A percentile compares a stretch with the other conserved stretches of the same genome.
These are phyloP conservation scores for Drosophila paulistorum DNA, from an alignment of 1,140 invertebrate species.

Conservation along the genomic window DNA sequence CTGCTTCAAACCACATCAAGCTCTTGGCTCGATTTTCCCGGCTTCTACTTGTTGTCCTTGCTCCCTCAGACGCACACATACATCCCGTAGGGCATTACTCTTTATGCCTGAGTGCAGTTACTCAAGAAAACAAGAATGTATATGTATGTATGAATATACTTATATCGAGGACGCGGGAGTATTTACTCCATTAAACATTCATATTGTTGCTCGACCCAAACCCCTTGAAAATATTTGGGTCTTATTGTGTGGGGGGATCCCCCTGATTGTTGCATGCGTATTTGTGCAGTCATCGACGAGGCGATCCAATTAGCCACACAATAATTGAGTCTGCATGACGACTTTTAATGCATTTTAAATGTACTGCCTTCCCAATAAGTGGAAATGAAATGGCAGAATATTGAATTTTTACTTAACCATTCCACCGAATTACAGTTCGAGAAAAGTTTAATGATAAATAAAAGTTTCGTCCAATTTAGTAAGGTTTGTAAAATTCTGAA, in stretches of 20 bases:
- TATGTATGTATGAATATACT: no score
- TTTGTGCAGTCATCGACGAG: not conserved
- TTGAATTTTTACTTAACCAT: not conserved
- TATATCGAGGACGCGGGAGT: not conserved
- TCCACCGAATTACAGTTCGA: not conserved
- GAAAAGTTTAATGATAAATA: not conserved
- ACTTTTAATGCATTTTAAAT: conserved; percentile 11
- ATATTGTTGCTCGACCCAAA: conserved; percentile 5
- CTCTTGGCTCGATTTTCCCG: conserved; percentile 51
- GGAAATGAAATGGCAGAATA: not conserved
- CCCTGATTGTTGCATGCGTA: not conserved
- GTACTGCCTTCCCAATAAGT: not conserved
- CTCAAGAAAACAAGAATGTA: conserved; percentile 2
- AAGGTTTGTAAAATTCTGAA: not conserved
- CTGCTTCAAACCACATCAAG: not conserved
- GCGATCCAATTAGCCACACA: not conserved
- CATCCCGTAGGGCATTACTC: conserved; percentile 62
- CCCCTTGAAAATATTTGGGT: not conserved
- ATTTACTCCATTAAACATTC: conserved; percentile 56
- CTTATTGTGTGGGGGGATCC: no score
- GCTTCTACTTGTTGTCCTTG: conserved; percentile 41
- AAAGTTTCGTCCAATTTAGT: not conserved
- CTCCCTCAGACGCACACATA: conserved; percentile 24
- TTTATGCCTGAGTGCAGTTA: conserved; percentile 58
- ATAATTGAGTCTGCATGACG: not conserved